phyloP scores from a whole-genome alignment of 2,888 invertebrate species.

The Lasioglossum morio region DNA sequence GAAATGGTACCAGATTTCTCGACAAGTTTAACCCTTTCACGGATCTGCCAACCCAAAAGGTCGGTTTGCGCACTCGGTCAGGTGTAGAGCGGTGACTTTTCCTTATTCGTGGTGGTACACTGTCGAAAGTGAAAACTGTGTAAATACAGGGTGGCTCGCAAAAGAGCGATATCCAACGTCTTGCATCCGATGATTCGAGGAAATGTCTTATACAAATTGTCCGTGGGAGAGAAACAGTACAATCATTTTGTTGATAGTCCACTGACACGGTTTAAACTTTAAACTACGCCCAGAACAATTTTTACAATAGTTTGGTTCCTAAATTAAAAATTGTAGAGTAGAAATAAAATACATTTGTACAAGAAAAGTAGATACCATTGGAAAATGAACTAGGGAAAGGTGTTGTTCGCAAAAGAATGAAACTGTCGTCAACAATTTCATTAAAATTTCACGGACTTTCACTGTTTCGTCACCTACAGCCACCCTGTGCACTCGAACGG shows the following conservation, averaged over 20 bases:
- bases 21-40: conserved; percentile 77
- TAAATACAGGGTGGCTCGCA: background rate
- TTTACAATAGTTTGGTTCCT: background rate
- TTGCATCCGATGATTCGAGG: background rate
- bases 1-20: conserved; percentile 78
- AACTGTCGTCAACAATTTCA: background rate
- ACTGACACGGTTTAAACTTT: background rate
- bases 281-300: background rate
- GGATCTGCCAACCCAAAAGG: conserved; percentile 46
- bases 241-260: background rate
- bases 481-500: background rate
- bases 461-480: background rate
- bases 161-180: too few species aligned
- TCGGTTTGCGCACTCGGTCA: conserved; percentile 27
- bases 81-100: conserved; percentile 27
- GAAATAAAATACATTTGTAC: background rate
- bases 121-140: conserved; percentile 11
- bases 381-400: background rate
- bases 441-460: background rate
- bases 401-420: background rate
- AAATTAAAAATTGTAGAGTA: background rate
- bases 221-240: background rate
- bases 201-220: background rate
- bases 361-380: background rate
- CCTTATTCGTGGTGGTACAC: background rate